These are phyloP conservation scores for Morone saxatilis DNA, from an alignment of 2,113 vertebrate genomes.

Conservation along the genomic window DNA sequence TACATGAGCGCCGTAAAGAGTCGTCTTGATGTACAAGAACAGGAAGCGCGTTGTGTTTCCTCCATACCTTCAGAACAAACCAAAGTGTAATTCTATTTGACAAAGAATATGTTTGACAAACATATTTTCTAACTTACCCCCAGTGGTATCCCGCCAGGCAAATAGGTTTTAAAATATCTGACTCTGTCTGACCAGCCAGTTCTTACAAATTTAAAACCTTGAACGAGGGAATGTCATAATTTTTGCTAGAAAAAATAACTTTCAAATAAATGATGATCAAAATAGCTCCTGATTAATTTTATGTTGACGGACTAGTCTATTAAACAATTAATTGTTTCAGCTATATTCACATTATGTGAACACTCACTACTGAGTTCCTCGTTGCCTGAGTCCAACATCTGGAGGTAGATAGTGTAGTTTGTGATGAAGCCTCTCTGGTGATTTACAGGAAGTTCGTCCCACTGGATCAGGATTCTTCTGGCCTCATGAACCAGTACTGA, in stretches of 20 bases:
- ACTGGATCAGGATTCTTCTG: conserved; percentile 63
- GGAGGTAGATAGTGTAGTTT: conserved; percentile 76
- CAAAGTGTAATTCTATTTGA: neutral
- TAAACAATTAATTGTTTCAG: neutral
- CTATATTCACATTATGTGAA: neutral
- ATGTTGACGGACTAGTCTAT: neutral
- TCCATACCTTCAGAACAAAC: conserved; percentile 11
- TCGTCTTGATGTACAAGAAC: conserved; percentile 26
- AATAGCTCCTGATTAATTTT: neutral
- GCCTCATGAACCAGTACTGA: conserved; percentile 46
- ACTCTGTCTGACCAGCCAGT: neutral
- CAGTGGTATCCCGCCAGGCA: neutral
- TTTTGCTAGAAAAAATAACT: neutral
- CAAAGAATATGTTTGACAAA: neutral
- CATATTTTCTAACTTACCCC: neutral
- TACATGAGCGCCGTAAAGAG: neutral
- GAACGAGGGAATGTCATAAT: neutral
- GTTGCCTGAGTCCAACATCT: conserved; percentile 38
- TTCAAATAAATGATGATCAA: neutral
- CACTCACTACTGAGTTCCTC: conserved; percentile 62
- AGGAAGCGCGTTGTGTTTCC: conserved; percentile 59
- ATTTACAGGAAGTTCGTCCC: conserved; percentile 71
- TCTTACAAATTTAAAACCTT: neutral
- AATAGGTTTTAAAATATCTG: neutral
- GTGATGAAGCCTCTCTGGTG: conserved; percentile 80